Conservation (phyloP, 2,888 invertebrate species). For the Macrosiphum euphorbiae region DNA sequence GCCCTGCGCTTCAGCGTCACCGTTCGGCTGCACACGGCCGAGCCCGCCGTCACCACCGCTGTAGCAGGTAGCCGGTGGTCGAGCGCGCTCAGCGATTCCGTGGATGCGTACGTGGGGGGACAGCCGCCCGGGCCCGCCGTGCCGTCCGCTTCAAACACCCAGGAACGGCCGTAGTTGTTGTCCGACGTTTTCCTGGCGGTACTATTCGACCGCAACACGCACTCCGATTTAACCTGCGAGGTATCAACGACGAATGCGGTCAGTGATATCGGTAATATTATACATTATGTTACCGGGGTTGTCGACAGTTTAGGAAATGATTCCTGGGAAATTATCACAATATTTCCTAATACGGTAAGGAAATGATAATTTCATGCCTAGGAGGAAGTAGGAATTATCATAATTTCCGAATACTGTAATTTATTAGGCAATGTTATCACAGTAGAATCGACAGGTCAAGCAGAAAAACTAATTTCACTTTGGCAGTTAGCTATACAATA, state of each 20-base stretch:
- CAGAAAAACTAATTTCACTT: too few species aligned
- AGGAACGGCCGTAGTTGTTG: constrained; percentile 73
- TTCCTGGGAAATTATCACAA: too few species aligned
- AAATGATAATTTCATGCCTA: too few species aligned
- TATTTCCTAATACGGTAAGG: too few species aligned
- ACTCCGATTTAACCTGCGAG: constrained; percentile 70
- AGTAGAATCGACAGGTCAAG: too few species aligned
- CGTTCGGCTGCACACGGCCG: constrained; percentile 68
- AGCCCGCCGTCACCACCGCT: constrained; percentile 66
- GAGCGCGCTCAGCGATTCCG: constrained; percentile 58
- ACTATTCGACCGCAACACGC: constrained; percentile 68
- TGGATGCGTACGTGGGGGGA: constrained; percentile 49
- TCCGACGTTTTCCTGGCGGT: constrained; percentile 65
- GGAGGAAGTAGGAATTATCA: too few species aligned
- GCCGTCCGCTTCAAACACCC: constrained; percentile 72
- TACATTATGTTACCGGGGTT: too few species aligned
- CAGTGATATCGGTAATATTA: background rate
- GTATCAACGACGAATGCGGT: background rate
- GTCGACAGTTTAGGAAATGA: too few species aligned
- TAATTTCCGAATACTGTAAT: too few species aligned
- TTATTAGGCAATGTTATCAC: too few species aligned
- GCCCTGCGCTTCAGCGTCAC: constrained; percentile 66
- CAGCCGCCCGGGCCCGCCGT: constrained; percentile 52
- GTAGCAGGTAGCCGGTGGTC: constrained; percentile 40
- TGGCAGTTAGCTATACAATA: too few species aligned